These are phyloP conservation scores for Monomorium pharaonis DNA, from an alignment of 1,140 invertebrate genomes.

Conservation along the genomic window DNA sequence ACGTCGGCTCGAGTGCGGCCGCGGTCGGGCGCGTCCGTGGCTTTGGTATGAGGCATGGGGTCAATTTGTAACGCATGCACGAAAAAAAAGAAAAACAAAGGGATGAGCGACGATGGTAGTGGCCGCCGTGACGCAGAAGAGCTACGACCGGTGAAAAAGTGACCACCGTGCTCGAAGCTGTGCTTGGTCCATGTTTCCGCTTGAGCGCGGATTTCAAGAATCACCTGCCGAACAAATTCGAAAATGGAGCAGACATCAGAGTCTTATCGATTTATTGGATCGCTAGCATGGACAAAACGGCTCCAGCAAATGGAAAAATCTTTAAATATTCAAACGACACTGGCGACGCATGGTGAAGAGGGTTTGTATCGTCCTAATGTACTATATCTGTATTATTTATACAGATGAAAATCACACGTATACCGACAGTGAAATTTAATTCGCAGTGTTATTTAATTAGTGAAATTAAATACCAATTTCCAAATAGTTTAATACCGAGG, in stretches of 20 bases:
- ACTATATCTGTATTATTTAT: background rate
- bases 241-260: background rate
- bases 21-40: slow-evolving; percentile 61
- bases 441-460: too few relatives aligned
- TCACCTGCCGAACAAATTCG: slow-evolving; percentile 41
- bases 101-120: slow-evolving; percentile 13
- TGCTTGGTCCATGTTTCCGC: slow-evolving; percentile 33
- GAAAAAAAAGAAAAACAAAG: slow-evolving; percentile 8
- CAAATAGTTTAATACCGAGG: background rate
- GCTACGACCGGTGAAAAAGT: slow-evolving; percentile 44
- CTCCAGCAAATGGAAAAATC: background rate
- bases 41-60: slow-evolving; percentile 78
- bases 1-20: slow-evolving; percentile 59
- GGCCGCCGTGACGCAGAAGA: slow-evolving; percentile 27
- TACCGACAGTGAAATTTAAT: background rate
- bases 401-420: slow-evolving; percentile 15
- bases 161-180: background rate
- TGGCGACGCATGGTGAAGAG: background rate
- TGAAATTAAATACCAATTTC: background rate
- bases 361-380: background rate
- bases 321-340: slow-evolving; percentile 51
- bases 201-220: slow-evolving; percentile 47
- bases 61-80: slow-evolving; percentile 79
- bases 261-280: slow-evolving; percentile 40
- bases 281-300: slow-evolving; percentile 3